Evolutionary conservation across 1,140 invertebrate genomes (phyloP), one percentile per base, ranked within the genome.

Genomic region (Doryteuthis pealeii): DNA sequence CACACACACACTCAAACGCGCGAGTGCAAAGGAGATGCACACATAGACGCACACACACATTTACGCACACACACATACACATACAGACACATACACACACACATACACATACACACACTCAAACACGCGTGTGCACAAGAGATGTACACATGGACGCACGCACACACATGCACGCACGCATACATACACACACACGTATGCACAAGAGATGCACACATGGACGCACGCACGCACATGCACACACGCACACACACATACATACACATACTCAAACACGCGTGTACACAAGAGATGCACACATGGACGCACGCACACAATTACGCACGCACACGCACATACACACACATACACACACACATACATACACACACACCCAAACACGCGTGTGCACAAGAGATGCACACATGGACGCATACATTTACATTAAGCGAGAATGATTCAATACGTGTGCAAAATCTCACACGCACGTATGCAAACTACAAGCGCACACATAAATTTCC

Each of bases 181-280:
- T 26, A 4, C 54, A 58, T 4, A 58, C 54, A 58, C 54, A 58
- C 54, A 58, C 54, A 58, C 26, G 3, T 18, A 49, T 8, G 18
- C 45, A 49, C 45, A 49, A 49, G 12, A 22, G 45, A 49, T 49
- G 12, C 22, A 22, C 12, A 49, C 12, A 22, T 15, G 22, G 12
- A 40, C 10, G 35, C 35, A 10, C 35, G 35, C 35, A 15, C 15
- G 18, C 54, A 58, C 18, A 15, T 26, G 18, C 54, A 58, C 18
- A 58, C 54, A 58, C 54, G 15, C 54, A 58, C 54, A 58, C 26
- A 58, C 54, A 58, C 54, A 58, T 15, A 58, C 54, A 58, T 15
- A 58, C 26, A 58, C 54, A 58, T 18, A 58, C 4, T 4, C 45
- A 49, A 8, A 49, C 45, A 49, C 45, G 45, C 45, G 18, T 18